phyloP scores from a whole-genome alignment of 1,140 invertebrate genomes.

The Streblospio benedicti region DNA sequence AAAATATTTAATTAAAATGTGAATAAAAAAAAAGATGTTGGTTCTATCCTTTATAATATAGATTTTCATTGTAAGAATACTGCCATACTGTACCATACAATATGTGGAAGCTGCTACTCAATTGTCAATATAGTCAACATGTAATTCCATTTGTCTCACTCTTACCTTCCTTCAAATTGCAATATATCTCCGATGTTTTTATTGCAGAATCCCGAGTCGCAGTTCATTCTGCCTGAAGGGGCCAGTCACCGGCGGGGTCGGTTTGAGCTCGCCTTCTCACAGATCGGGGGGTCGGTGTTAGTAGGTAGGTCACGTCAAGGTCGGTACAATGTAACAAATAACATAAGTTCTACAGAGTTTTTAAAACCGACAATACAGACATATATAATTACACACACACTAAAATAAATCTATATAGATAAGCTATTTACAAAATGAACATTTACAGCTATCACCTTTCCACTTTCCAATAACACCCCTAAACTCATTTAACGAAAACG shows the following conservation, averaged over 20 bases:
- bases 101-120: too few relatives aligned
- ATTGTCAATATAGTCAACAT: neutral
- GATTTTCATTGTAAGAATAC: neutral
- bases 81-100: neutral
- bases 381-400: too few relatives aligned
- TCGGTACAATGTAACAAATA: too few relatives aligned
- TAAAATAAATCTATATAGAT: too few relatives aligned
- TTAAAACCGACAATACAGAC: too few relatives aligned
- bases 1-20: too few relatives aligned
- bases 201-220: slow-evolving; percentile 51
- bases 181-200: slow-evolving; percentile 7
- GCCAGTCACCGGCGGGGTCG: slow-evolving; percentile 67
- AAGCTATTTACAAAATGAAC: too few relatives aligned
- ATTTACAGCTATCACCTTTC: too few relatives aligned
- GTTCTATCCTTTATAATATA: neutral
- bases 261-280: slow-evolving; percentile 82
- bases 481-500: too few relatives aligned
- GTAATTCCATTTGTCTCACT: neutral
- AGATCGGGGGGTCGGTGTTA: slow-evolving; percentile 67
- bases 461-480: too few relatives aligned
- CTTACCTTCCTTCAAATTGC: slow-evolving; percentile 7
- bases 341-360: too few relatives aligned
- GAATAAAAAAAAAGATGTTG: neutral
- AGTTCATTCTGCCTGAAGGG: slow-evolving; percentile 88
- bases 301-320: slow-evolving; percentile 21